A percentile compares a stretch with the other conserved stretches of the same genome.
Conservation (phyloP, 2,113 vertebrate genomes). For the Cephalopterus ornatus region DNA sequence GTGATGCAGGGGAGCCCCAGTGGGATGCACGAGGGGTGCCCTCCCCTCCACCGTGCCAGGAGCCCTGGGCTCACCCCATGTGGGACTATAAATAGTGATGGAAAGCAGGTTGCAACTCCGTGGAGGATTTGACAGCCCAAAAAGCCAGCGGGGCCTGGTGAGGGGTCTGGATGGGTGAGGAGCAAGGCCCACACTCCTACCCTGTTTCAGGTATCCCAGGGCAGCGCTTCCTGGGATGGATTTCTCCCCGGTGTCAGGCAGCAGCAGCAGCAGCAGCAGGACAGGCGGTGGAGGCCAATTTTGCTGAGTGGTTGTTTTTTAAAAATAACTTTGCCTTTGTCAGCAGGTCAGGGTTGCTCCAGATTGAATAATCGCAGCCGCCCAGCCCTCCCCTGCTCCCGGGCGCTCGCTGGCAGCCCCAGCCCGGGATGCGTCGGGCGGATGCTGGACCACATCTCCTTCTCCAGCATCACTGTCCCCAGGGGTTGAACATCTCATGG, state of each 20-base stretch:
- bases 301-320: slow-evolving; percentile 68
- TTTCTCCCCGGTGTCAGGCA: slow-evolving; percentile 2
- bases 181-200: accelerated
- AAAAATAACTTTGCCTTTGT: slow-evolving; percentile 74
- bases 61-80: accelerated
- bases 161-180: neutral
- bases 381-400: slow-evolving; percentile 46
- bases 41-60: accelerated
- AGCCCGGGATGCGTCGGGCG: neutral
- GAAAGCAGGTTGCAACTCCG: neutral
- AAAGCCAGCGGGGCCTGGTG: neutral
- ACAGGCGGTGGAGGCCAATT: slow-evolving; percentile 29
- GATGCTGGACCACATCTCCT: neutral
- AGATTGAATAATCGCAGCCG: slow-evolving; percentile 51
- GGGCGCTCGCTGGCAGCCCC: neutral
- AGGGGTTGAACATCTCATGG: accelerated
- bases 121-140: neutral
- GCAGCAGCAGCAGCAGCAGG: slow-evolving; percentile 2
- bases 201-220: neutral
- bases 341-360: slow-evolving; percentile 72
- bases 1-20: accelerated
- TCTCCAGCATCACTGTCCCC: neutral
- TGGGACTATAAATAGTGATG: neutral
- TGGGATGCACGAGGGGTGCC: accelerated
- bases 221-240: neutral